phyloP scores from a whole-genome alignment of 2,797 vertebrate genomes.

The Gastrophryne carolinensis region DNA sequence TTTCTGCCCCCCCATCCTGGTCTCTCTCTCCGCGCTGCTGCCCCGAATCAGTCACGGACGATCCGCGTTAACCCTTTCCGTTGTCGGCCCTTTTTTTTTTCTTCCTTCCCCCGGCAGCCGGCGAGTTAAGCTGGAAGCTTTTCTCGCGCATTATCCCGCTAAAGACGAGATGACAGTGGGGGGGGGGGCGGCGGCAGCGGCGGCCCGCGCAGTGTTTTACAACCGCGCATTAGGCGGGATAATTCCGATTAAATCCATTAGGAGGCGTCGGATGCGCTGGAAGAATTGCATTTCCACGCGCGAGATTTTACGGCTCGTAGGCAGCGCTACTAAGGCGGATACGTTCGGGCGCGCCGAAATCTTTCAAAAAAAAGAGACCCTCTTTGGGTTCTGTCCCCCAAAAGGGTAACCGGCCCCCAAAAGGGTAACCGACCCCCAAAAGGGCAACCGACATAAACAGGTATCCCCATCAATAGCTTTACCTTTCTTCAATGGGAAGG shows the following conservation, averaged over 20 bases:
- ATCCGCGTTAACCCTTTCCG: conserved; percentile 16
- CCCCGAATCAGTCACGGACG: conserved; percentile 67
- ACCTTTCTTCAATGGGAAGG: too few species aligned
- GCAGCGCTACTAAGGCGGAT: too few species aligned
- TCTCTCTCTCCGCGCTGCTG: conserved; percentile 63
- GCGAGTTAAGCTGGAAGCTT: neutral
- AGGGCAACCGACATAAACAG: too few species aligned
- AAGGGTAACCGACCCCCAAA: too few species aligned
- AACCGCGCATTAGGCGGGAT: neutral
- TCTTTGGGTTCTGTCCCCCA: too few species aligned
- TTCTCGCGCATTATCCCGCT: too few species aligned
- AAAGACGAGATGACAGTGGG: neutral
- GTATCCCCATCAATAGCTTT: too few species aligned
- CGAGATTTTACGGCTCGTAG: neutral
- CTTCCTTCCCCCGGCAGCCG: neutral
- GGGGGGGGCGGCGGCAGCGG: neutral
- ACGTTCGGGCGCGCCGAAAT: too few species aligned
- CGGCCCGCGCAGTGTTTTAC: neutral
- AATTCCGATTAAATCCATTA: neutral
- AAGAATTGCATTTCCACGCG: too few species aligned
- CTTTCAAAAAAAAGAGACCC: too few species aligned
- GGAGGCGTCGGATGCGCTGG: neutral
- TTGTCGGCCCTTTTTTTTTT: neutral
- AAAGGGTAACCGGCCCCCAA: too few species aligned
- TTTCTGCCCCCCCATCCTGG: conserved; percentile 54